Evolutionary conservation across 2,797 vertebrate genomes (phyloP).

Genomic region (Mormyrus hasselquistii): DNA sequence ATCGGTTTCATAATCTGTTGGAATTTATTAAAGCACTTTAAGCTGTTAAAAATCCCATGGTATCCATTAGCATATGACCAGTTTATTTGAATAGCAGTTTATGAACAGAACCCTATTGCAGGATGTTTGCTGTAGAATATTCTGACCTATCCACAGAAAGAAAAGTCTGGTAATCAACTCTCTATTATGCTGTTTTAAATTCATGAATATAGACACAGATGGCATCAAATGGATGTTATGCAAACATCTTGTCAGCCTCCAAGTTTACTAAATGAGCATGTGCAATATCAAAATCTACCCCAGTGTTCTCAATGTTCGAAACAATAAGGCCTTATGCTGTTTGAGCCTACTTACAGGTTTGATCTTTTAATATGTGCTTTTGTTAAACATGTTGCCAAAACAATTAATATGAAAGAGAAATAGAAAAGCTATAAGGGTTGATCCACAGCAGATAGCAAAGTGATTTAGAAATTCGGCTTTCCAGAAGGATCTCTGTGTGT

Average conservation of each 20-base stretch:
- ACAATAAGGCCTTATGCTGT: not conserved
- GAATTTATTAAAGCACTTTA: not conserved
- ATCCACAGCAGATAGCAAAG: not conserved
- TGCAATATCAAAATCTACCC: slow-evolving; percentile 35
- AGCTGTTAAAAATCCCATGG: not conserved
- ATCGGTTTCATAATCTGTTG: not conserved
- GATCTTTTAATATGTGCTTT: not conserved
- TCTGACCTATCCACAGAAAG: not conserved
- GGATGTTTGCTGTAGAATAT: slow-evolving; percentile 15
- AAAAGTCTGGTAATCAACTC: slow-evolving; percentile 30
- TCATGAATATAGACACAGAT: slow-evolving; percentile 51
- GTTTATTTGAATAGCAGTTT: not conserved
- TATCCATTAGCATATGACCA: not conserved
- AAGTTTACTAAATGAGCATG: slow-evolving; percentile 46
- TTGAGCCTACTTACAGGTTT: not conserved
- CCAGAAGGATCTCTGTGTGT: not conserved
- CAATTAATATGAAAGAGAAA: not conserved
- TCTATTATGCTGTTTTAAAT: slow-evolving; percentile 23
- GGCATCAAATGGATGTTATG: slow-evolving; percentile 48
- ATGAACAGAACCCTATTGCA: not conserved
- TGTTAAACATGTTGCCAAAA: not conserved
- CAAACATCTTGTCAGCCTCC: slow-evolving; percentile 48
- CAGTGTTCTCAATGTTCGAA: not conserved
- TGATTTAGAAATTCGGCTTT: not conserved
- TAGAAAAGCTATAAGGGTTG: not conserved